Conservation (phyloP, 2,888 invertebrate species). For the Meliscaeva auricollis region DNA sequence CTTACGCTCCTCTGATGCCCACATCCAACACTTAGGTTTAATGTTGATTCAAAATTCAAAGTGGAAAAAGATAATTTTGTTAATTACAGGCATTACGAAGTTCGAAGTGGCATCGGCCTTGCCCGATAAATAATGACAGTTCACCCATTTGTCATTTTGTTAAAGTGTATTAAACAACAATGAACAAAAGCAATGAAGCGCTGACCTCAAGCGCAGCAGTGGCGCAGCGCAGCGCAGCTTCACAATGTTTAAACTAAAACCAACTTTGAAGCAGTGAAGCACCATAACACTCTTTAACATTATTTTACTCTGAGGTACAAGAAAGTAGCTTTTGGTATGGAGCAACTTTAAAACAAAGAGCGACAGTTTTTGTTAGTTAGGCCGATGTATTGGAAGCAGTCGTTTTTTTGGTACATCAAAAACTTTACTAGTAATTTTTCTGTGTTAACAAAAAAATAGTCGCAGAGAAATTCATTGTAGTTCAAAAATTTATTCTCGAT, state of each 20-base stretch:
- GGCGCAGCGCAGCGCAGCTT: background rate
- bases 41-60: conserved; percentile 1
- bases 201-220: conserved; percentile 57
- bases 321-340: conserved; percentile 48
- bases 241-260: conserved; percentile 35
- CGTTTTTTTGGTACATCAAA: too few species aligned
- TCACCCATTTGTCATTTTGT: conserved; percentile 51
- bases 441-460: too few species aligned
- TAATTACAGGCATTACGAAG: conserved; percentile 36
- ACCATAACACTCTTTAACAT: conserved; percentile 17
- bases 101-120: conserved; percentile 24
- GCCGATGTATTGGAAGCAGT: background rate
- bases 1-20: background rate
- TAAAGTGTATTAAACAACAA: background rate
- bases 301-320: background rate
- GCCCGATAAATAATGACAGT: conserved; percentile 62
- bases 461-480: too few species aligned
- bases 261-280: conserved; percentile 31
- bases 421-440: too few species aligned
- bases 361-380: conserved; percentile 30
- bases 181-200: conserved; percentile 37
- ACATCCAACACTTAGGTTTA: background rate
- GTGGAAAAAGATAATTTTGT: conserved; percentile 27
- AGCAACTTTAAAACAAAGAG: conserved; percentile 55
- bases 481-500: too few species aligned